A percentile compares a stretch with the other conserved stretches of the same genome.
Conservation (phyloP, 2,888 invertebrate species). For the Euspilapteryx auroguttella region DNA sequence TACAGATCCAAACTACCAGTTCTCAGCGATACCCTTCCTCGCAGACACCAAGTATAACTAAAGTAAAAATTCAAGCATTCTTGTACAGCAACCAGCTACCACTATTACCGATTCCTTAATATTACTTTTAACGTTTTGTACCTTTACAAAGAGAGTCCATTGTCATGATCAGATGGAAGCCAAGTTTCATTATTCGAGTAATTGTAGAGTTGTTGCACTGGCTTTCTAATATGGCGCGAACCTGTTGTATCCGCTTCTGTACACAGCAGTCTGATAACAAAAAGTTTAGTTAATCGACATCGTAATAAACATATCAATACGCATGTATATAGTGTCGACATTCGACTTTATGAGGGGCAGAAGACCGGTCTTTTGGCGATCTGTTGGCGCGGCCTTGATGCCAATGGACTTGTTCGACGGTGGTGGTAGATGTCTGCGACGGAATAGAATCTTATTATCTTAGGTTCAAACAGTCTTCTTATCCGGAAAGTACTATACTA, state of each 20-base stretch:
- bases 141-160: conserved; percentile 60
- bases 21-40: conserved; percentile 2
- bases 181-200: conserved; percentile 50
- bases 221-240: conserved; percentile 85
- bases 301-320: no score
- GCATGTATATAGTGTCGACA: no score
- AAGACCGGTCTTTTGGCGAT: no score
- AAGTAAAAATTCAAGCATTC: conserved; percentile 23
- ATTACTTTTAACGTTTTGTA: conserved; percentile 47
- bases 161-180: conserved; percentile 52
- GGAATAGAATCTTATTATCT: no score
- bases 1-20: not conserved
- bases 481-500: no score
- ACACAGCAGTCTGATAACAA: conserved; percentile 80
- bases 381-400: no score
- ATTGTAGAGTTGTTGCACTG: conserved; percentile 36
- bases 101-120: conserved; percentile 46
- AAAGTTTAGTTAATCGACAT: no score
- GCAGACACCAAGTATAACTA: conserved; percentile 8
- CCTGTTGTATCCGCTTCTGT: conserved; percentile 92
- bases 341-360: no score
- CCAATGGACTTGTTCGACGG: no score
- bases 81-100: conserved; percentile 44
- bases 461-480: no score
- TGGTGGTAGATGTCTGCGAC: no score